These are phyloP conservation scores for Xestia ashworthii DNA, from an alignment of 2,888 invertebrate species.

Conservation along the genomic window DNA sequence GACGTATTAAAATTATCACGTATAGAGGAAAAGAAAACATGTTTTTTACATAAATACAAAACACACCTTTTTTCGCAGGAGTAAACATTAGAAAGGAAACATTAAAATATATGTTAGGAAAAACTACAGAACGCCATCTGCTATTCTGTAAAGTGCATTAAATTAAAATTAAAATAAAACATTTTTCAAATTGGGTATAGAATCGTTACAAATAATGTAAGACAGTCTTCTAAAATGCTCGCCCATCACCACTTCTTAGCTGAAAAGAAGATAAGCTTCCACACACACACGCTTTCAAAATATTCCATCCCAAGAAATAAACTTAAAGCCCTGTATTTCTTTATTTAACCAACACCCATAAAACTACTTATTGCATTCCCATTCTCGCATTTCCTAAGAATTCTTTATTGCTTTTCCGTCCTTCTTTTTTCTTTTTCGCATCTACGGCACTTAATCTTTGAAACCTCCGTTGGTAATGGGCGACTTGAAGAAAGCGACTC, in stretches of 20 bases:
- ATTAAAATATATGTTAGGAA: neutral
- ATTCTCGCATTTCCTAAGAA: constrained; percentile 34
- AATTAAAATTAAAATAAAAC: neutral
- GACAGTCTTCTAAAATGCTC: neutral
- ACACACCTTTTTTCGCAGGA: neutral
- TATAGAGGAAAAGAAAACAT: neutral
- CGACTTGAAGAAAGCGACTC: constrained; percentile 77
- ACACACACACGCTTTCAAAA: neutral
- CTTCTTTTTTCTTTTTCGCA: constrained; percentile 25
- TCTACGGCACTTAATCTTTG: constrained; percentile 68
- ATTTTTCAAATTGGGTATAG: neutral
- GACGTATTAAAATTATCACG: neutral
- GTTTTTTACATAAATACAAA: neutral
- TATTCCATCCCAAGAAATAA: neutral
- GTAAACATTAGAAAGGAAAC: too few relatives aligned
- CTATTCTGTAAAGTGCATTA: neutral
- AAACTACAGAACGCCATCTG: neutral
- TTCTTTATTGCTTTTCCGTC: constrained; percentile 38
- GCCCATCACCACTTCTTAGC: neutral
- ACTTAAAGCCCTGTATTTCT: neutral
- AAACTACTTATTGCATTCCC: constrained; percentile 40
- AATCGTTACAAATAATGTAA: neutral
- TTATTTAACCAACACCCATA: constrained; percentile 14
- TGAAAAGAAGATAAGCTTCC: neutral
- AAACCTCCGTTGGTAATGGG: constrained; percentile 72